These are phyloP conservation scores for Tridacna gigas DNA, from an alignment of 2,888 invertebrate species.

Conservation along the genomic window DNA sequence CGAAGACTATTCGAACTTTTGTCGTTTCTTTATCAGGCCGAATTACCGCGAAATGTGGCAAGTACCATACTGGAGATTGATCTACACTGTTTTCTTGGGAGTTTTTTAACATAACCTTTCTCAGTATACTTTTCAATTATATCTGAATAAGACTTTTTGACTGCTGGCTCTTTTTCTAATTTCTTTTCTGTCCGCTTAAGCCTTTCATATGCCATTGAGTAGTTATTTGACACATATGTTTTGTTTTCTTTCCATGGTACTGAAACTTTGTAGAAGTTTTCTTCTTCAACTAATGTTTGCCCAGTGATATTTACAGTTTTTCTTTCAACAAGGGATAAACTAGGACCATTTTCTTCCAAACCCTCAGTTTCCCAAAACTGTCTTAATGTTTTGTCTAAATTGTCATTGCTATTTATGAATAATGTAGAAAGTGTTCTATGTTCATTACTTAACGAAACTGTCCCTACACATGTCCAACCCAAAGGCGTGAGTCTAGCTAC, in stretches of 20 bases:
- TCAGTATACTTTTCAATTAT: no score
- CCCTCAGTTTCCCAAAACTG: background rate
- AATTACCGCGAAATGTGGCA: slow-evolving; percentile 34
- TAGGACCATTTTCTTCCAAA: background rate
- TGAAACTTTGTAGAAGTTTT: background rate
- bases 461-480: slow-evolving; percentile 45
- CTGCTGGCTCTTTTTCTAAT: background rate
- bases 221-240: background rate
- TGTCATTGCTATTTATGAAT: background rate
- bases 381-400: background rate
- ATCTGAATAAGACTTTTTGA: background rate
- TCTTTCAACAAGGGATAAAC: background rate
- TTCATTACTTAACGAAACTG: background rate
- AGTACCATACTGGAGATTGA: slow-evolving; percentile 36
- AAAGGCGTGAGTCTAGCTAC: slow-evolving; percentile 54
- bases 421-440: background rate
- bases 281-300: background rate
- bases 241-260: background rate
- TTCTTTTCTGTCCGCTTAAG: background rate
- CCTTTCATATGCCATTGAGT: background rate
- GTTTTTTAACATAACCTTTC: no score
- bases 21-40: slow-evolving; percentile 25
- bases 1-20: slow-evolving; percentile 60
- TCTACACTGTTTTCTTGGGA: no score
- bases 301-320: background rate